A percentile compares a stretch with the other conserved stretches of the same genome.
These are phyloP conservation scores for Zaprionus davidi DNA, from an alignment of 1,140 invertebrate genomes.

Conservation along the genomic window DNA sequence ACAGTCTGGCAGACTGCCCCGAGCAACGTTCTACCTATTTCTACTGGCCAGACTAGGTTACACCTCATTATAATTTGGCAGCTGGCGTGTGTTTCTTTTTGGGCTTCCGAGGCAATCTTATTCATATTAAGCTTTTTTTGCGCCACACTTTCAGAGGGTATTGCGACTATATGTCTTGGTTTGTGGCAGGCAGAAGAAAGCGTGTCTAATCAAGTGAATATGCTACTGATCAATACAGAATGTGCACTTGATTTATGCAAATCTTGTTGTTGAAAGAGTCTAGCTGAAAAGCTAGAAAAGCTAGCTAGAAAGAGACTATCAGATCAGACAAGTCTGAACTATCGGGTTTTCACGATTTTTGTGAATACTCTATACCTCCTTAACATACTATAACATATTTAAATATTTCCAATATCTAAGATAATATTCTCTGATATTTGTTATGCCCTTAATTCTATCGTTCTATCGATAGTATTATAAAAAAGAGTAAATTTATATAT, in stretches of 20 bases:
- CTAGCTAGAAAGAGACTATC: not conserved
- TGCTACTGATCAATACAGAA: not conserved
- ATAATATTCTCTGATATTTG: no score
- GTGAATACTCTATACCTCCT: no score
- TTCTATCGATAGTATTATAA: no score
- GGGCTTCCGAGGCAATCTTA: constrained; percentile 51
- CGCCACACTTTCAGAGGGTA: not conserved
- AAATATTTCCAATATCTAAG: no score
- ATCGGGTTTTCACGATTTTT: not conserved
- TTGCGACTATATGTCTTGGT: not conserved
- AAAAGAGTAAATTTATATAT: no score
- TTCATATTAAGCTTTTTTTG: constrained; percentile 61
- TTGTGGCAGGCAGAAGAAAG: not conserved
- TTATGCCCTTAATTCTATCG: no score
- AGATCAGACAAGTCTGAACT: not conserved
- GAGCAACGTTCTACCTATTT: constrained; percentile 38
- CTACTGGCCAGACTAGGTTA: constrained; percentile 19
- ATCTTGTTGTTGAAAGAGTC: not conserved
- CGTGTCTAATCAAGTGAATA: not conserved
- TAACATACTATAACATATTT: no score
- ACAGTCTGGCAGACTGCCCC: constrained; percentile 20
- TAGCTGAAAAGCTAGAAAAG: no score
- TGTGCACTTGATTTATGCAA: not conserved
- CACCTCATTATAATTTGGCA: constrained; percentile 65
- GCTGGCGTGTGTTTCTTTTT: constrained; percentile 10